phyloP scores from a whole-genome alignment of 35 echinoderm and acorn worm genomes.

The Chiridota heheva region DNA sequence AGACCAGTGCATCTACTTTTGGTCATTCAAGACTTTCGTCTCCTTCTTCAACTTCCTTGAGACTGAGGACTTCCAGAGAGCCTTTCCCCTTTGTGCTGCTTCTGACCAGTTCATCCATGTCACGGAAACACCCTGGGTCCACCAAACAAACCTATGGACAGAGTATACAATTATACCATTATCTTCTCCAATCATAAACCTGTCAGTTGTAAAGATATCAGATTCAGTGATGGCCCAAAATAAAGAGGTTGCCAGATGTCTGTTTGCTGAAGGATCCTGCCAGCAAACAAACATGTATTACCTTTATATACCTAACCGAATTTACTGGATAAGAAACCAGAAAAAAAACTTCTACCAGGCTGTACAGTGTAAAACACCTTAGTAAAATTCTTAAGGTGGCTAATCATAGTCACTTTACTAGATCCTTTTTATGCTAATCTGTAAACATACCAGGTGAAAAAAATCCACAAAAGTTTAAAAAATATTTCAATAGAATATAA shows the following conservation, averaged over 20 bases:
- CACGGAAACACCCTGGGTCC: conserved; percentile 87
- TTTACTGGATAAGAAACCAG: not conserved
- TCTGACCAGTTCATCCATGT: conserved; percentile 86
- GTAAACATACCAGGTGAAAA: too few relatives aligned
- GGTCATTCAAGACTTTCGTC: conserved; percentile 91
- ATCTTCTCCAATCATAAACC: not conserved
- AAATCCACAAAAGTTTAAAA: too few relatives aligned
- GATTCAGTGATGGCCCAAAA: not conserved
- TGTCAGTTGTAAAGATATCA: not conserved
- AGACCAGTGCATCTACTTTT: not conserved
- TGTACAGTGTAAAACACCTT: too few relatives aligned
- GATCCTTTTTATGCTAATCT: too few relatives aligned
- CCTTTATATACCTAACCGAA: not conserved
- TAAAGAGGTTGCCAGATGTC: not conserved
- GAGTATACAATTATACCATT: not conserved
- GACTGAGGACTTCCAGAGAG: conserved; percentile 80
- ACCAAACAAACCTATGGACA: conserved; percentile 76
- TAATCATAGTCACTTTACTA: too few relatives aligned
- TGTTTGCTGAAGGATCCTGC: not conserved
- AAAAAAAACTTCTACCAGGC: not conserved
- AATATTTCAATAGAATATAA: too few relatives aligned
- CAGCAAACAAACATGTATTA: not conserved
- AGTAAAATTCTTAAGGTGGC: too few relatives aligned
- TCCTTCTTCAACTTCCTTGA: conserved; percentile 97
- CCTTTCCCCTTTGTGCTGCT: conserved; percentile 76